Percentiles rank a stretch among this genome's conserved stretches.
Conservation (phyloP, 1,140 invertebrate genomes). For the Megalonaias nervosa region DNA sequence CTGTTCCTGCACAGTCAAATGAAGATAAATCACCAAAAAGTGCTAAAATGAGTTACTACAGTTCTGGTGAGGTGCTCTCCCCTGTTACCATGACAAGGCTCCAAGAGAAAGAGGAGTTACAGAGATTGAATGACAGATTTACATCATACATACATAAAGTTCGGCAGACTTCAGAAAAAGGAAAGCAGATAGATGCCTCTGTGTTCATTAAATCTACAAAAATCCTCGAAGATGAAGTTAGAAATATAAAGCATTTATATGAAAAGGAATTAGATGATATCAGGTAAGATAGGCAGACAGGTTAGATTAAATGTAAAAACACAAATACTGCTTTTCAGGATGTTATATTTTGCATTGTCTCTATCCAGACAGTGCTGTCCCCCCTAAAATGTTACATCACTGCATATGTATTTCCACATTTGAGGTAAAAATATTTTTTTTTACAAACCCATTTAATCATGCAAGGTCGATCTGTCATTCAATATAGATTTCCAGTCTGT, state of each 20-base stretch:
- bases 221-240: constrained; percentile 53
- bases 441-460: too few species aligned
- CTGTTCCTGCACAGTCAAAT: constrained; percentile 8
- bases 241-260: constrained; percentile 54
- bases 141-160: constrained; percentile 48
- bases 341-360: too few species aligned
- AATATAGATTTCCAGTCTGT: too few species aligned
- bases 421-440: too few species aligned
- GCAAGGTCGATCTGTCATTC: too few species aligned
- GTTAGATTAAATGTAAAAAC: neutral
- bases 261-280: constrained; percentile 57
- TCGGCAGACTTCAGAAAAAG: constrained; percentile 41
- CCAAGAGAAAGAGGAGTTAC: constrained; percentile 55
- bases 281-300: constrained; percentile 38
- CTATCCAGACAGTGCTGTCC: too few species aligned
- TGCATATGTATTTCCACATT: too few species aligned
- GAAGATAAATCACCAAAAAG: constrained; percentile 13
- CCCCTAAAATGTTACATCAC: too few species aligned
- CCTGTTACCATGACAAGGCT: constrained; percentile 28
- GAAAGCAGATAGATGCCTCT: constrained; percentile 44
- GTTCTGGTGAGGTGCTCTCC: constrained; percentile 12
- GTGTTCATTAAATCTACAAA: constrained; percentile 52
- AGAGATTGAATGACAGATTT: constrained; percentile 54
- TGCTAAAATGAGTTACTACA: constrained; percentile 28
- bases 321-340: too few species aligned